Percentiles rank a stretch among this genome's conserved stretches.
Conservation (phyloP, 2,888 invertebrate species). For the Tanypteryx hageni region DNA sequence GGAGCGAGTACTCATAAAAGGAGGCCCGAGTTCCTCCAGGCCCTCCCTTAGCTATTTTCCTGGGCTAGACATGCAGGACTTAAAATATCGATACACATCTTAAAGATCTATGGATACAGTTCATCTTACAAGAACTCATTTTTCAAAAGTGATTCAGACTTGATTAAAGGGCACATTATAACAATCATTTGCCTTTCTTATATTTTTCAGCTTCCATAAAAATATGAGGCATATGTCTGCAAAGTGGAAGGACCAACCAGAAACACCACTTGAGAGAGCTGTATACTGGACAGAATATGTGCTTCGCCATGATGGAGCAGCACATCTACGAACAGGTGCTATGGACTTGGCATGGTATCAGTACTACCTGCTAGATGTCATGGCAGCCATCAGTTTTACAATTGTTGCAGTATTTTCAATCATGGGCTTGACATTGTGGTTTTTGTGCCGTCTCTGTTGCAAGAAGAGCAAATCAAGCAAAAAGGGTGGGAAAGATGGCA, state of each 20-base stretch:
- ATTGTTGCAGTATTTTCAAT: neutral
- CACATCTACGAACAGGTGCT: conserved; percentile 68
- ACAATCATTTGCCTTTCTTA: no score
- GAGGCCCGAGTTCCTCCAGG: no score
- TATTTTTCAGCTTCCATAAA: neutral
- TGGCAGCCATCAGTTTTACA: conserved; percentile 14
- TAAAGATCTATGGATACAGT: no score
- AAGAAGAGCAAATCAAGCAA: neutral
- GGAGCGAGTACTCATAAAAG: no score
- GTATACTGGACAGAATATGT: conserved; percentile 73
- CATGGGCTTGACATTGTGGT: neutral
- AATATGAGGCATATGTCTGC: conserved; percentile 41
- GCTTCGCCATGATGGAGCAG: conserved; percentile 72
- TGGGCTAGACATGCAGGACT: no score
- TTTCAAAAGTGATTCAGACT: no score
- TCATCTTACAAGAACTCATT: no score
- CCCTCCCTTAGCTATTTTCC: no score
- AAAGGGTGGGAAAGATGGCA: neutral
- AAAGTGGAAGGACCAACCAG: conserved; percentile 69
- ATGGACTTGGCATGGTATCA: conserved; percentile 68
- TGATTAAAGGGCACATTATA: no score
- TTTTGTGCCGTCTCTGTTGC: conserved; percentile 3
- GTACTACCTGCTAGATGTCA: conserved; percentile 68
- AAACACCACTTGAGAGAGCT: conserved; percentile 71
- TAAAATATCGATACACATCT: no score